phyloP scores from a whole-genome alignment of 2,113 vertebrate genomes.

The Trogon surrucura region DNA sequence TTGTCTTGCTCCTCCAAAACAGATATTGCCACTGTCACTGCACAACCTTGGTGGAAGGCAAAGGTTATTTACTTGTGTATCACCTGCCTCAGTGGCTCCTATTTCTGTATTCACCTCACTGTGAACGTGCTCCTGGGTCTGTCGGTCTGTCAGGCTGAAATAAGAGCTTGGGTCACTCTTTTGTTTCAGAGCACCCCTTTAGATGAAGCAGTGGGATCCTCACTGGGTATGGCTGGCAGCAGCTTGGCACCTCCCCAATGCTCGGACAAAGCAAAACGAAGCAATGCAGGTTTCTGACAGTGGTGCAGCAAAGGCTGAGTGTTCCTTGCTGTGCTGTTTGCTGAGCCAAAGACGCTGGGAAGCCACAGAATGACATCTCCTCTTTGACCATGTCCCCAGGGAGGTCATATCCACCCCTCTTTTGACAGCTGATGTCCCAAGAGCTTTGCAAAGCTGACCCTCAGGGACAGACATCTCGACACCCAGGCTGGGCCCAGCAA shows the following conservation, averaged over 20 bases:
- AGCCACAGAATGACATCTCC: neutral
- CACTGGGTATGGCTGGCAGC: neutral
- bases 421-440: neutral
- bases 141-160: neutral
- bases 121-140: neutral
- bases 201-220: neutral
- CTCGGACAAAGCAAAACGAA: neutral
- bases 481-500: neutral
- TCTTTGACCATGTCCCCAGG: neutral
- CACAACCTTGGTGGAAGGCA: too few species aligned
- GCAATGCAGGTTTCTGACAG: neutral
- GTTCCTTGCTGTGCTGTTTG: neutral
- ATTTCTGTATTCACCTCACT: neutral
- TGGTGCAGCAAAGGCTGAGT: neutral
- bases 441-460: neutral
- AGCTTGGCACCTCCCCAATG: rapidly evolving
- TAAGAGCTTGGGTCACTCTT: neutral
- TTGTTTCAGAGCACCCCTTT: neutral
- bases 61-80: neutral
- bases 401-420: neutral
- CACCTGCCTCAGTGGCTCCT: too few species aligned
- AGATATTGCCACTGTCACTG: neutral
- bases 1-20: neutral
- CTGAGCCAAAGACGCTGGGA: neutral
- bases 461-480: neutral